Evolutionary conservation across 2,888 invertebrate genomes (phyloP).

Genomic region (Drosophila koepferae): DNA sequence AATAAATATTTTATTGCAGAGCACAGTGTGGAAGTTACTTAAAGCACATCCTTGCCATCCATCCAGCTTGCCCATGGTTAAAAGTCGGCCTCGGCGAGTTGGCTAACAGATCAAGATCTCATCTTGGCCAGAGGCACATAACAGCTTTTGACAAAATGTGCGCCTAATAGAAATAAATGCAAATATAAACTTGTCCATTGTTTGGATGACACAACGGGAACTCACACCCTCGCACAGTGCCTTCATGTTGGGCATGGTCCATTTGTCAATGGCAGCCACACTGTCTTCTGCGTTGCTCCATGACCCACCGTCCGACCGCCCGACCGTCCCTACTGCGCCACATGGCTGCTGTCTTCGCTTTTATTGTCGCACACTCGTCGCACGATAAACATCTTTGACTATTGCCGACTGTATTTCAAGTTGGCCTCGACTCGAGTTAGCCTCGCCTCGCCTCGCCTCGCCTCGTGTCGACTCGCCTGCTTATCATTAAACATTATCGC

Average conservation of each 20-base stretch:
- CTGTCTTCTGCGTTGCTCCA: neutral
- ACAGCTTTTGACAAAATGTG: constrained; percentile 81
- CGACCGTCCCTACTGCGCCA: constrained; percentile 6
- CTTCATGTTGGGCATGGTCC: constrained; percentile 72
- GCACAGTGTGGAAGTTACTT: constrained; percentile 34
- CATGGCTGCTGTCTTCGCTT: constrained; percentile 71
- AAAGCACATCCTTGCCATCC: constrained; percentile 33
- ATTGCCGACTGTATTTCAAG: constrained; percentile 77
- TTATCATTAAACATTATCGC: constrained; percentile 81
- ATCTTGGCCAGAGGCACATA: constrained; percentile 57
- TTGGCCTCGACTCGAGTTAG: constrained; percentile 31
- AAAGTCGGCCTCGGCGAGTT: constrained; percentile 29
- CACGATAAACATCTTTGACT: constrained; percentile 81
- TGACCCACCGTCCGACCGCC: neutral
- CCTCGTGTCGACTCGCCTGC: constrained; percentile 35
- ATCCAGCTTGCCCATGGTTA: constrained; percentile 18
- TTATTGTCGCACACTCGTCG: constrained; percentile 78
- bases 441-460: constrained; percentile 9
- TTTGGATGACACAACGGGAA: constrained; percentile 67
- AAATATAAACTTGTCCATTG: constrained; percentile 82
- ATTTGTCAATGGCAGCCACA: constrained; percentile 64
- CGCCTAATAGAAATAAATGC: constrained; percentile 81
- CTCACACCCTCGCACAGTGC: constrained; percentile 20
- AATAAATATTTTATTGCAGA: constrained; percentile 79
- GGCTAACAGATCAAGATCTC: constrained; percentile 61